These are phyloP conservation scores for Podotricha telesiphe DNA, from an alignment of 2,888 invertebrate genomes.

Conservation along the genomic window DNA sequence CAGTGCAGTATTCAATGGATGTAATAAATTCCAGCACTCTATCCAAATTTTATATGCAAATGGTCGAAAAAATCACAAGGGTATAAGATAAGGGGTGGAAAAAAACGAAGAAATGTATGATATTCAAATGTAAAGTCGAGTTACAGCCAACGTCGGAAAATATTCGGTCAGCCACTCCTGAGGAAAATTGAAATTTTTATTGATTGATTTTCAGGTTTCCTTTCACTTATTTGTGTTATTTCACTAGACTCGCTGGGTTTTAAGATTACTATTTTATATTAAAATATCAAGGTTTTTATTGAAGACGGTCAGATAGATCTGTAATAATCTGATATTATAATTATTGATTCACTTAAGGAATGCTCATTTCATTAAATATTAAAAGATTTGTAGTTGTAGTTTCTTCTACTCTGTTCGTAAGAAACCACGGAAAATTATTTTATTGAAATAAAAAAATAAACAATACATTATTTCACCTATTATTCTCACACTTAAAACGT, in stretches of 20 bases:
- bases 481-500: too few relatives aligned
- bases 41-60: conserved; percentile 31
- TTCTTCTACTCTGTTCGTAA: too few relatives aligned
- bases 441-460: too few relatives aligned
- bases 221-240: conserved; percentile 3
- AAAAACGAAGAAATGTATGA: conserved; percentile 31
- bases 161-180: conserved; percentile 21
- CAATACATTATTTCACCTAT: too few relatives aligned
- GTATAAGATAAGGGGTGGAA: conserved; percentile 25
- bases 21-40: conserved; percentile 33
- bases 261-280: too few relatives aligned
- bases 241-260: neutral
- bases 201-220: conserved; percentile 14
- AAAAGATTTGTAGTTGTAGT: too few relatives aligned
- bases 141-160: conserved; percentile 5
- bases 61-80: conserved; percentile 31
- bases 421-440: too few relatives aligned
- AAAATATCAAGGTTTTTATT: too few relatives aligned
- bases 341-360: too few relatives aligned
- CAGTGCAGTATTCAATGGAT: conserved; percentile 4
- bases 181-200: conserved; percentile 22
- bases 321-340: too few relatives aligned
- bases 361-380: too few relatives aligned
- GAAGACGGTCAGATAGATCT: too few relatives aligned
- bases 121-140: conserved; percentile 32